Evolutionary conservation across 2,888 invertebrate genomes (phyloP).

Genomic region (Andrena haemorrhoa): DNA sequence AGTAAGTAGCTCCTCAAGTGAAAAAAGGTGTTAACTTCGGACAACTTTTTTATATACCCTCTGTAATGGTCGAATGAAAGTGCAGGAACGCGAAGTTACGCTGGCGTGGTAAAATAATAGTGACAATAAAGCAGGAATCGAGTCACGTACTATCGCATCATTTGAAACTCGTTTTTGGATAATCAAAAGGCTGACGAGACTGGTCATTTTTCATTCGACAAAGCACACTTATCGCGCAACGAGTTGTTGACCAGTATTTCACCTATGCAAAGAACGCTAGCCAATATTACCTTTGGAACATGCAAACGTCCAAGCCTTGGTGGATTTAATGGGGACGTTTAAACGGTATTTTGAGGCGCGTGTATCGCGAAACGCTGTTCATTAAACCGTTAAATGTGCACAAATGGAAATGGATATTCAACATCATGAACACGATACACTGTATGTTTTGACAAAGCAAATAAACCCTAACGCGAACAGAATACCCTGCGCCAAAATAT

Average conservation of each 20-base stretch:
- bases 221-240: neutral
- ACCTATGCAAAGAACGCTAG: constrained; percentile 20
- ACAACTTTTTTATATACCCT: constrained; percentile 21
- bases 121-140: neutral
- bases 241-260: constrained; percentile 22
- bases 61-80: constrained; percentile 8
- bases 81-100: neutral
- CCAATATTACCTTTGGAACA: neutral
- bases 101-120: neutral
- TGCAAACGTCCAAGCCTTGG: neutral
- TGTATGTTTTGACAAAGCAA: neutral
- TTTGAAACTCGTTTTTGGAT: neutral
- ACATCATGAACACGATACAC: constrained; percentile 14
- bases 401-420: constrained; percentile 45
- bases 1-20: constrained; percentile 14
- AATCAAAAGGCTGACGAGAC: neutral
- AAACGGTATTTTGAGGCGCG: constrained; percentile 23
- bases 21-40: constrained; percentile 15
- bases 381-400: constrained; percentile 37
- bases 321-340: constrained; percentile 4
- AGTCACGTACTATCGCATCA: neutral
- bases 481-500: neutral
- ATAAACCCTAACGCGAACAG: constrained; percentile 16
- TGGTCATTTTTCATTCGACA: neutral
- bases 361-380: constrained; percentile 16